Evolutionary conservation across 1,140 invertebrate species (phyloP), one percentile per base, ranked within the genome.

Genomic region (Bombus polaris): DNA sequence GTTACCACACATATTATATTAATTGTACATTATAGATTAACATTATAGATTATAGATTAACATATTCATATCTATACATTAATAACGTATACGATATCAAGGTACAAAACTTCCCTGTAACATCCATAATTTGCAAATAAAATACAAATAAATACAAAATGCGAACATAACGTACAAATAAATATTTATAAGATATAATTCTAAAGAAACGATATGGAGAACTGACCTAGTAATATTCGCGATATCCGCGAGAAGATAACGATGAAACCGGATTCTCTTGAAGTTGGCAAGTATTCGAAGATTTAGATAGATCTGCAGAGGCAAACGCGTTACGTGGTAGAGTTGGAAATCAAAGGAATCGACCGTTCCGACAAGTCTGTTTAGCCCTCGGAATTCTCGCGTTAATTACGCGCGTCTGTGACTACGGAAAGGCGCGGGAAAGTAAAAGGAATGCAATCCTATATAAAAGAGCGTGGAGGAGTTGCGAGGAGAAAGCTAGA

Each of bases 401-500:
- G 57, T 68, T 76, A 82, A 86, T 86, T 86, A 82, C 39, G 74
- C 62, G 79, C 57, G 12, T 44, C 37, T 28, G 57, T n/a, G 28
- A 68, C 6, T 57, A 42, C 12, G 37, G 47, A 59, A 79, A 35
- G 47, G 18, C 59, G 42, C 6, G 72, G 79, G 68, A 77, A 83
- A 78, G 72, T 57, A 73, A 82, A 83, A 82, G 71, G 85, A 82
- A 76, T 13, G 79, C 22, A 32, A 37, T 25, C 13, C 3, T 32
- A 25, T 73, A 44, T 73, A 74, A 81, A 66, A 86, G 44, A n/a
- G 44, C 68, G 39, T 28, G 37, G 42, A 81, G 73, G 68, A 70
- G 83, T 25, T 68, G 35, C 66, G 80, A 66, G 37, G 57, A 75
- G 84, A 80, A 80, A 85, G 82, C 88, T 76, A 68, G 76, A 77